Evolutionary conservation across 2,113 vertebrate genomes (phyloP).

Genomic region (Mustela nigripes): DNA sequence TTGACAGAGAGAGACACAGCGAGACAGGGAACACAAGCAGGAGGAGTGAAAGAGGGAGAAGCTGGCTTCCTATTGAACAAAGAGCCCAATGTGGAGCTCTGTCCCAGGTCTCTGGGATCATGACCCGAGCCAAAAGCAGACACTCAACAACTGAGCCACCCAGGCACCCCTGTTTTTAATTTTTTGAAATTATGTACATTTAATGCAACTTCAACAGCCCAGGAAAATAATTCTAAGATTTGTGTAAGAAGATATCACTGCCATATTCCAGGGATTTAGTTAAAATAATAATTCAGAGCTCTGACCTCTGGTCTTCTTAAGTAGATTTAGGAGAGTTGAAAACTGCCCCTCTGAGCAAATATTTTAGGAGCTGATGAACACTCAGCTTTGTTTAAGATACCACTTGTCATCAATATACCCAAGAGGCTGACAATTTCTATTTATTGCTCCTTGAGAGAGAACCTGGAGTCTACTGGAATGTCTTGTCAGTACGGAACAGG

Average conservation of each 20-base stretch:
- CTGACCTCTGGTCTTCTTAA: conserved; percentile 43
- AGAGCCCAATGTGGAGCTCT: too few species aligned
- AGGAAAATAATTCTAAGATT: conserved; percentile 37
- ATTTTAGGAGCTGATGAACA: conserved; percentile 32
- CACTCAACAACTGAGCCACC: too few species aligned
- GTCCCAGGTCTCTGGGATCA: too few species aligned
- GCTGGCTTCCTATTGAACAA: too few species aligned
- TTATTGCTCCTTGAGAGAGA: conserved; percentile 38
- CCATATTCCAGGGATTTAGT: not conserved
- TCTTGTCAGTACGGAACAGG: not conserved
- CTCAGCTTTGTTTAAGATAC: conserved; percentile 52
- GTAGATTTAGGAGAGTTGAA: conserved; percentile 38
- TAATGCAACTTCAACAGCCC: not conserved
- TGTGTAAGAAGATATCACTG: not conserved
- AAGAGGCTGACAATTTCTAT: conserved; percentile 30
- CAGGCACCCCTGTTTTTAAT: not conserved
- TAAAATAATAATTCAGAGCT: conserved; percentile 30
- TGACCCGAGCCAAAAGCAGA: too few species aligned
- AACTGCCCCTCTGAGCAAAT: conserved; percentile 55
- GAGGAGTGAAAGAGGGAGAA: too few species aligned
- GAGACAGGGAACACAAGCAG: too few species aligned
- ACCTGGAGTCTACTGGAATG: not conserved
- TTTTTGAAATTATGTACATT: conserved; percentile 47
- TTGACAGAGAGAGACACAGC: too few species aligned
- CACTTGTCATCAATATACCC: conserved; percentile 36